Evolutionary conservation across 2,888 invertebrate species (phyloP), one percentile per base, ranked within the genome.

Genomic region (Oligia strigilis): DNA sequence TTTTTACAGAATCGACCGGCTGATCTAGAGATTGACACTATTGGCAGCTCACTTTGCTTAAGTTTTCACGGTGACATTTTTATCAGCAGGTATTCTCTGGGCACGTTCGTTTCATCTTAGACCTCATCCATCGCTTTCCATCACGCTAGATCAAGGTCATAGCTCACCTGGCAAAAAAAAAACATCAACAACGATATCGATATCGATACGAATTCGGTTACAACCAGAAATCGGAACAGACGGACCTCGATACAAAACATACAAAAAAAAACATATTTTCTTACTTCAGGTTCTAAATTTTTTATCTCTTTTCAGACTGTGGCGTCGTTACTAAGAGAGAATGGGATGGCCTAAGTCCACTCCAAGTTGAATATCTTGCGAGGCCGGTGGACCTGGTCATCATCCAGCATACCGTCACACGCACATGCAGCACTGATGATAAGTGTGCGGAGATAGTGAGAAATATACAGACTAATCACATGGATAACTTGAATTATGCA

Each of bases 351-450:
- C 92, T 94, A 67, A 90, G 90, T 2, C 91, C 97, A 0, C 87
- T 87, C 9, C 91, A 93, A 3, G 91, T 97, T 2, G 95, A 97
- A 72, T 98, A 98, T 87, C 94, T 97, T 55, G 94, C 97, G 4
- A 92, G 97, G 23, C 98, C 98, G 0, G 92, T 98, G 0, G 93
- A 95, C 72, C 95, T 97, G 81, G 97, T 97, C 52, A 91, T 98
- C 75, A 97, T 98, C 62, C 97, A 97, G 87, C 98, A 98, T 84
- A 97, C 98, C 0, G 97, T 94, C 0, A 97, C 97, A 0, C 70
- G 91, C 0, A 91, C 92, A 19, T 98, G 98, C 86, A 79, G 82
- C 0, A 96, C 93, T 0, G 94, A 95, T 58, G 82, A 90, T 0
- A 74, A 87, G 17, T 98, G 98, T 88, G 93, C 95, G 0, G 89